These are phyloP conservation scores for Xenus cinereus DNA, from an alignment of 2,113 vertebrate species.

Conservation along the genomic window DNA sequence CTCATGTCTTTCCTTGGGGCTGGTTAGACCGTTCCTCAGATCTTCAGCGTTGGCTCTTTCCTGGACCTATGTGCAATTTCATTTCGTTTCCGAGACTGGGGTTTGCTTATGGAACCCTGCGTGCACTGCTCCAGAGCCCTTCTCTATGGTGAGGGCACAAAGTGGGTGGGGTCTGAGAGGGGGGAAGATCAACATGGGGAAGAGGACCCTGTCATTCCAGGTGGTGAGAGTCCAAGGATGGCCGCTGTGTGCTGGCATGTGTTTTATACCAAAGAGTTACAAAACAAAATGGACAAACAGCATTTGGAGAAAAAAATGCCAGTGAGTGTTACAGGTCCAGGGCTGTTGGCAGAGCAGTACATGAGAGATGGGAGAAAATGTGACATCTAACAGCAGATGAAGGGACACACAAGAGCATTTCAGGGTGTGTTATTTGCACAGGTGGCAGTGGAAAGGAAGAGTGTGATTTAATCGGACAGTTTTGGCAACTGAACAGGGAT, in stretches of 20 bases:
- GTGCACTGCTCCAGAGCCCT: fast-evolving
- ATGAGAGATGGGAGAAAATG: neutral
- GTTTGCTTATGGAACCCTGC: neutral
- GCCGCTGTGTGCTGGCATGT: neutral
- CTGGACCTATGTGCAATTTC: neutral
- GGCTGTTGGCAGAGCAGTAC: neutral
- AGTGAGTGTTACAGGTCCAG: neutral
- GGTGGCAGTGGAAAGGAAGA: neutral
- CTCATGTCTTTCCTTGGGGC: neutral
- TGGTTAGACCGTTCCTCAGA: neutral
- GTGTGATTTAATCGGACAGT: neutral
- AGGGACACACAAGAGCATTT: neutral
- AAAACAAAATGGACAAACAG: neutral
- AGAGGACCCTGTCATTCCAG: neutral
- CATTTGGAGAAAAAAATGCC: neutral
- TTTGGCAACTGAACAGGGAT: neutral
- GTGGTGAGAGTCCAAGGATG: neutral
- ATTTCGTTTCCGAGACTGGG: neutral
- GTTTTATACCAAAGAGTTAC: neutral
- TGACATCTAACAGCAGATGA: neutral
- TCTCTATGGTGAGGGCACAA: neutral
- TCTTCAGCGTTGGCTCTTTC: neutral
- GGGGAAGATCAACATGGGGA: neutral
- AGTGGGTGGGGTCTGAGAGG: neutral
- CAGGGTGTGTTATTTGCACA: neutral